Evolutionary conservation across 2,797 vertebrate species (phyloP), one percentile per base, ranked within the genome.

Genomic region (Myripristis murdjan): DNA sequence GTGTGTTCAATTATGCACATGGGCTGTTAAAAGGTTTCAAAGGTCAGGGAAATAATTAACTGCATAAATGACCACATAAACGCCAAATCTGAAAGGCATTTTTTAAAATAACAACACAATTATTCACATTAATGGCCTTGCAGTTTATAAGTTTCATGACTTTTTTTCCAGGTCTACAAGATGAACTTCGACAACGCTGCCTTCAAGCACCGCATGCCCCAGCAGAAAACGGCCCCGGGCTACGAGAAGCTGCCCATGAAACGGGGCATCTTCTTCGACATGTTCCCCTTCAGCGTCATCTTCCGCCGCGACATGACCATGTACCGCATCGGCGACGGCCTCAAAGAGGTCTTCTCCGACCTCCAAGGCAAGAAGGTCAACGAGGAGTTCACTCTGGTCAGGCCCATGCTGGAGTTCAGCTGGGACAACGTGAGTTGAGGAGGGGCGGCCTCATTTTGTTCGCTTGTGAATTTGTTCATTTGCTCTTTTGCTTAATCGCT

Each of bases 181-280:
- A 95, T 95, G 92, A 95, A 95, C 82, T 94, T 95, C 18, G 94
- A 95, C 87, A 94, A 95, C 2, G 94, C 94, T 0, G 94, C 94
- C 41, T 94, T 95, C 89, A 94, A 94, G 69, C 93, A 95, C 78
- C 92, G 92, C 58, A 95, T 93, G 90, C 92, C 93, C 0, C 92
- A 94, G 85, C 92, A 94, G 87, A 95, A 93, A 85, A 95, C 93
- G 1, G 93, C 94, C 1, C 93, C 93, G 0, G 90, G 93, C 75
- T 95, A 95, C 39, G 93, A 95, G 86, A 95, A 95, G 82, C 89
- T 95, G 59, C 94, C 93, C 0, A 93, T 95, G 92, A 95, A 95
- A 87, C 81, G 91, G 5, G 92, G 93, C 4, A 94, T 95, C 87
- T 94, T 94, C 57, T 95, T 95, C 11, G 94, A 93, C 91, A 94